phyloP scores from a whole-genome alignment of 2,888 invertebrate genomes.

The Cylindroiulus punctatus region DNA sequence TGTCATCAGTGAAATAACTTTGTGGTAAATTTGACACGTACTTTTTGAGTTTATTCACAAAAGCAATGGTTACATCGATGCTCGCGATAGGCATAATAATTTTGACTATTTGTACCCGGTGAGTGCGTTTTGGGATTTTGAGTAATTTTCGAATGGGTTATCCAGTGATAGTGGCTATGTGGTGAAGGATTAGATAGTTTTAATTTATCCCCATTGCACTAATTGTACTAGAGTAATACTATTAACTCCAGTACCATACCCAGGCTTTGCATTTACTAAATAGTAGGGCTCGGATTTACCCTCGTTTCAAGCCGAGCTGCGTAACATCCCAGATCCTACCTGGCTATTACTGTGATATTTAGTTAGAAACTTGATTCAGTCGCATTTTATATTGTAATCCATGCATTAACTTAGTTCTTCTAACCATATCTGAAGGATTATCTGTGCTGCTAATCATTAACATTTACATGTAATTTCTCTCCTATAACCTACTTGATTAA shows the following conservation, averaged over 20 bases:
- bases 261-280: slow-evolving; percentile 42
- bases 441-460: background rate
- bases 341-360: slow-evolving; percentile 27
- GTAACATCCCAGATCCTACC: slow-evolving; percentile 1
- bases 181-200: slow-evolving; percentile 14
- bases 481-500: no score
- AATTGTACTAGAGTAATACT: slow-evolving; percentile 33
- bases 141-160: slow-evolving; percentile 8
- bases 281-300: slow-evolving; percentile 10
- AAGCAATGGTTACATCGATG: background rate
- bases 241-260: slow-evolving; percentile 42
- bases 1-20: no score
- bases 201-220: slow-evolving; percentile 20
- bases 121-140: no score
- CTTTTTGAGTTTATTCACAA: background rate
- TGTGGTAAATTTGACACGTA: background rate
- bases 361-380: slow-evolving; percentile 24
- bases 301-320: background rate
- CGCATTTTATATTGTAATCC: background rate
- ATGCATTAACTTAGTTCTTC: background rate
- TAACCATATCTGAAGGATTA: background rate
- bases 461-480: no score
- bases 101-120: slow-evolving; percentile 6
- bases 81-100: slow-evolving; percentile 28
- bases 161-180: background rate